Base-by-base conservation (phyloP, 2,888 invertebrate species). In the Dascillus cervinus region DNA sequence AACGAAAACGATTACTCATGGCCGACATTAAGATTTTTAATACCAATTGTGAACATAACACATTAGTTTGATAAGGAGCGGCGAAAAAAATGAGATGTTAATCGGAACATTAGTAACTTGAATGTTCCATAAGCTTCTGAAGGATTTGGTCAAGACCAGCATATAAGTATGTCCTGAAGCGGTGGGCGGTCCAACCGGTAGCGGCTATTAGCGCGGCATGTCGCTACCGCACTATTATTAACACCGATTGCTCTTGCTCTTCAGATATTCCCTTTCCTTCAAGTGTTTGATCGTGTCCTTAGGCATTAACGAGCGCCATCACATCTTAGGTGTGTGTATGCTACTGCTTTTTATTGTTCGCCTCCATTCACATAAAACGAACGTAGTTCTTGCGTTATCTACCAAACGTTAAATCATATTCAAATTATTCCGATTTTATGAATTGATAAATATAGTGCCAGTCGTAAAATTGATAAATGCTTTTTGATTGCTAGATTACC, bases 171-270 rank as follows among this genome's bases (percentile, higher is more conserved):
- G 19, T 32, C 40, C 31, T 19, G 25, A 15, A 33, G 40, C 40
- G 19, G 29, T 36, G 28, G 40, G 40, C 36, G 40, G 36, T 33
- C 28, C 32, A 27, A 26, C 33, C 40, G 28, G 40, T 40, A 40
- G 40, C 40, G 32, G 26, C 34, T 29, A 40, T 40, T 40, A 40
- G 29, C 35, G 27, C 31, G 23, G 39, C 37, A 31, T 33, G 39
- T 33, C 33, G 26, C 37, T 29, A 33, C 27, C 28, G 32, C 39
- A 21, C 28, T 34, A 25, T 40, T 40, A 40, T 40, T 40, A 40
- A 40, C 40, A 34, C 37, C 29, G 26, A 34, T 30, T 30, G 32
- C 13, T 39, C 21, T 35, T 23, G 17, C 17, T 8, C n/a, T n/a
- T n/a, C n/a, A n/a, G n/a, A n/a, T n/a, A n/a, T n/a, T 17, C 4